These are phyloP conservation scores for Sylvia borin DNA, from an alignment of 2,797 vertebrate species.

Conservation along the genomic window DNA sequence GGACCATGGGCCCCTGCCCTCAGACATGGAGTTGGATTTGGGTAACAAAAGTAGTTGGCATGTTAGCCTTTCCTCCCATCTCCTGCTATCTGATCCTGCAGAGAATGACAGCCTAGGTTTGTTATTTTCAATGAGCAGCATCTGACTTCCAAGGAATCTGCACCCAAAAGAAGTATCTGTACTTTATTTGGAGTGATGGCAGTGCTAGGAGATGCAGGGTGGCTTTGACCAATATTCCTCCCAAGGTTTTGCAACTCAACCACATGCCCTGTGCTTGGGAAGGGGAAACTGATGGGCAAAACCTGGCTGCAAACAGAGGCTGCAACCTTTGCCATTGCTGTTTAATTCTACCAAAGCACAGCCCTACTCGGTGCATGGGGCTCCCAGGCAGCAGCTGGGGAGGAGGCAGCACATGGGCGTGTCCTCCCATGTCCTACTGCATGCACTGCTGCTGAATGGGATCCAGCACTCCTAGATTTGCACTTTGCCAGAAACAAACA, in stretches of 20 bases:
- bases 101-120: background rate
- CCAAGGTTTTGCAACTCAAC: background rate
- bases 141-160: background rate
- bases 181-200: background rate
- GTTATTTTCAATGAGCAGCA: background rate
- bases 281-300: background rate
- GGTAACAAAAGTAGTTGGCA: background rate
- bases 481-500: background rate
- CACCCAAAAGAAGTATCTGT: background rate
- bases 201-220: background rate
- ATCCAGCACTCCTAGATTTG: background rate
- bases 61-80: background rate
- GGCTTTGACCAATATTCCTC: background rate
- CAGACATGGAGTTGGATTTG: accelerated
- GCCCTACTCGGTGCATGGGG: accelerated
- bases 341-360: background rate
- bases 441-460: background rate
- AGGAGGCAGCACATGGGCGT: background rate
- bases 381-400: background rate
- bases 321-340: accelerated
- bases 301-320: background rate
- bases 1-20: background rate
- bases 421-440: background rate
- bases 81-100: background rate
- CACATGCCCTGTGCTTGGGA: background rate